Evolutionary conservation across 2,797 vertebrate species (phyloP).

Genomic region (Syngnathus rostellatus): DNA sequence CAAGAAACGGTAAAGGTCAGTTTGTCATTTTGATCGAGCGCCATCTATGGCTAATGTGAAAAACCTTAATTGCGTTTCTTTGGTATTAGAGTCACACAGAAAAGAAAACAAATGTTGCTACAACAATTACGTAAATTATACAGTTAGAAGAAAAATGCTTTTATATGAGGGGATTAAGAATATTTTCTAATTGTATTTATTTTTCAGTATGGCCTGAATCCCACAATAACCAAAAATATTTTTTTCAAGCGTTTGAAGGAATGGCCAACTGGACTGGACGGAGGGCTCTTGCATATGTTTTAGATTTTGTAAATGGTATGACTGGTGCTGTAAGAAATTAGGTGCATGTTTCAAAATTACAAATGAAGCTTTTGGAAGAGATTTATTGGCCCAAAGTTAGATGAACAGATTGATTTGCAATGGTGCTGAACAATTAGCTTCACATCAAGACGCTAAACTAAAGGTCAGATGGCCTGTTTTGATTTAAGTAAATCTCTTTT

Average conservation of each 20-base stretch:
- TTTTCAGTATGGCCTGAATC: background rate
- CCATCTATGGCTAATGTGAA: background rate
- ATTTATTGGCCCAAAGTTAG: background rate
- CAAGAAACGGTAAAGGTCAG: background rate
- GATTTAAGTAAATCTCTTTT: background rate
- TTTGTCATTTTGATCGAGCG: background rate
- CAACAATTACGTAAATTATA: background rate
- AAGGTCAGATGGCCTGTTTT: background rate
- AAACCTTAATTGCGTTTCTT: no score
- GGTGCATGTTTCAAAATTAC: background rate
- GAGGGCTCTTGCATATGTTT: background rate
- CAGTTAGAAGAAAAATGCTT: background rate
- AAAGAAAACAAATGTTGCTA: background rate
- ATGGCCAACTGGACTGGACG: background rate
- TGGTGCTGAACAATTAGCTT: constrained; percentile 2
- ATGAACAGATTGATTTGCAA: background rate
- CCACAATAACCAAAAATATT: background rate
- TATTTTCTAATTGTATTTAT: background rate
- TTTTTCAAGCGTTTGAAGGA: background rate
- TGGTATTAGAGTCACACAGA: background rate
- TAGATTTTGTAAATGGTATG: background rate
- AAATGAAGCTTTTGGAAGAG: constrained; percentile 1
- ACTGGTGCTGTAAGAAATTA: background rate
- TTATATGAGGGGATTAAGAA: background rate
- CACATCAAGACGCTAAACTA: background rate